Evolutionary conservation across 2,888 invertebrate species (phyloP), one percentile per base, ranked within the genome.

Genomic region (Orthosia gothica): DNA sequence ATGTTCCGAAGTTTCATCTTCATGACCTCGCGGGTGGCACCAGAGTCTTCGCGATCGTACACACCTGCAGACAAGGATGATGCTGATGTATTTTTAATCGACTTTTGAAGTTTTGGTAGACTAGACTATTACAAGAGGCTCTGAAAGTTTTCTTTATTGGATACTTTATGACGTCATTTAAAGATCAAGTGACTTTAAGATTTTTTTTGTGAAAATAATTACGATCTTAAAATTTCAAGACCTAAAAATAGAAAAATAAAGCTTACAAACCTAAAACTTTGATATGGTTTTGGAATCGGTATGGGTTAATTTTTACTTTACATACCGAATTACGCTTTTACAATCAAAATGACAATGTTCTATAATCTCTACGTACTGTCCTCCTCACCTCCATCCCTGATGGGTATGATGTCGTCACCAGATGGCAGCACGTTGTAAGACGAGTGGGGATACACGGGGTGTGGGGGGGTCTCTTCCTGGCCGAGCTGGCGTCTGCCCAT

Each of bases 351-450:
- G 9, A 40, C 7, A 40, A 40, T 49, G 20, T 16, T 61, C 45
- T 75, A 78, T 18, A 5, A 23, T 68, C 55, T 26, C 76, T 82
- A 79, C 82, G 82, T 79, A 79, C 77, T 79, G 79, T 79, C 52
- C 81, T 72, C 57, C 84, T 71, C 62, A 95, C 96, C 96, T 91
- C 96, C 96, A 89, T 95, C 96, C 82, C 96, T 91, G 64, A 96
- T 88, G 9, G 96, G 96, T 61, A 96, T 96, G 82, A 96, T 96
- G 82, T 96, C 95, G 63, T 96, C 96, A 0, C 95, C 96, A 23
- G 94, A 90, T 12, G 94, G 91, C 64, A 95, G 90, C 20, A 93
- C 85, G 70, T 91, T 92, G 87, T 92, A 92, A 5, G 91, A 93
- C 0, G 92, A 92, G 81, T 92, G 95, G 2, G 96, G 96, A 87